Percentiles rank a stretch among this genome's conserved stretches.
Evolutionary conservation across 2,797 vertebrate genomes (phyloP).

Genomic region (Scolopax rusticola): DNA sequence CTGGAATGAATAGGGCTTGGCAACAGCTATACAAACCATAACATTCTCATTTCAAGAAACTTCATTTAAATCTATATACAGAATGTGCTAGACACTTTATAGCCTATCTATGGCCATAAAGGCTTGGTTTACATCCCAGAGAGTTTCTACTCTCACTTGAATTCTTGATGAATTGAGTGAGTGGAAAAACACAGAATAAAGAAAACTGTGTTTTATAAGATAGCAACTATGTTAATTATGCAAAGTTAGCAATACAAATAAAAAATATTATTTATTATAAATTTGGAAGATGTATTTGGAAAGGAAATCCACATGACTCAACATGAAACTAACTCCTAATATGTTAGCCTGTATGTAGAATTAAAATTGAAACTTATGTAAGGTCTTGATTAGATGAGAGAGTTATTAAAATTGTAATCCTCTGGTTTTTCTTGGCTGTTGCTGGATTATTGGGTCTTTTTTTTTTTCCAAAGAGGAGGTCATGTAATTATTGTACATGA

Average conservation of each 20-base stretch:
- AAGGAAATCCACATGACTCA: not conserved
- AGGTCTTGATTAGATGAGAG: not conserved
- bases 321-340: not conserved
- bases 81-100: not conserved
- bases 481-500: not conserved
- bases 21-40: not conserved
- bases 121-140: not conserved
- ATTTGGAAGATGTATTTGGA: not conserved
- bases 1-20: not conserved
- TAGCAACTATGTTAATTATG: not conserved
- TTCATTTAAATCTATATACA: not conserved
- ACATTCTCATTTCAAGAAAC: not conserved
- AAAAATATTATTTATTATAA: not conserved
- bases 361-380: slow-evolving; percentile 3
- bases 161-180: not conserved
- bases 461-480: not conserved
- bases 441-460: not conserved
- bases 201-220: not conserved
- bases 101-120: not conserved
- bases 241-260: not conserved
- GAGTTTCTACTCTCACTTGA: not conserved
- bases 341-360: not conserved
- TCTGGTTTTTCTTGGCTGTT: not conserved
- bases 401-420: not conserved
- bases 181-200: not conserved